Evolutionary conservation across 2,797 vertebrate genomes (phyloP), one percentile per base, ranked within the genome.

Genomic region (Leptatherina wallacei): DNA sequence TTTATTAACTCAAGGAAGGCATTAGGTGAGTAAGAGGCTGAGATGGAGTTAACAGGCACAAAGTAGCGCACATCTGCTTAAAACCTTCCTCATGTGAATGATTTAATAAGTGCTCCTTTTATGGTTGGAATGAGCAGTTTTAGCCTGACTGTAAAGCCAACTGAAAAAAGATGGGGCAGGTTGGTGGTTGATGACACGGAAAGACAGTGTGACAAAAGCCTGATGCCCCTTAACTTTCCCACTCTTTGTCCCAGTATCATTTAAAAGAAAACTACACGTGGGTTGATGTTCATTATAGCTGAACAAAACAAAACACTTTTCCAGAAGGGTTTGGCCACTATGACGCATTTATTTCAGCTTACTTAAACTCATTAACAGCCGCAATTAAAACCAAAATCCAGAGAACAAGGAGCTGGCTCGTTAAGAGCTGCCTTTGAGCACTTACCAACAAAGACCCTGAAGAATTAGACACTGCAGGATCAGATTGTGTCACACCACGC

Each of bases 321-420:
- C 79, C 80, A 75, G 52, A 75, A 80, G 70, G 47, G 73, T 71
- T 86, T 77, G 82, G 78, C 75, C 69, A 83, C 72, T 79, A 78
- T 92, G 84, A 94, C 80, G 72, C 82, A 89, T 55, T 94, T 90
- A 88, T 88, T 93, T 95, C 86, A 89, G 85, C 87, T 90, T 94
- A 91, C 90, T 93, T 95, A 93, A 92, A 91, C 69, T 77, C 86
- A 86, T 94, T 93, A 93, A 90, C 82, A 85, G 80, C 76, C 90
- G 77, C 66, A 94, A 92, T 91, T 94, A 95, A 94, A 94, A 90
- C 52, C 77, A 83, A 91, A 96, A 93, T 93, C 89, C 83, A 85
- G 90, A 78, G 80, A 86, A 85, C 68, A 88, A 81, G 73, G 89
- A 91, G 88, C 82, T 78, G 67, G 77, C 78, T 88, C 58, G 61